Evolutionary conservation across 2,797 vertebrate genomes (phyloP).

Genomic region (Labroides dimidiatus): DNA sequence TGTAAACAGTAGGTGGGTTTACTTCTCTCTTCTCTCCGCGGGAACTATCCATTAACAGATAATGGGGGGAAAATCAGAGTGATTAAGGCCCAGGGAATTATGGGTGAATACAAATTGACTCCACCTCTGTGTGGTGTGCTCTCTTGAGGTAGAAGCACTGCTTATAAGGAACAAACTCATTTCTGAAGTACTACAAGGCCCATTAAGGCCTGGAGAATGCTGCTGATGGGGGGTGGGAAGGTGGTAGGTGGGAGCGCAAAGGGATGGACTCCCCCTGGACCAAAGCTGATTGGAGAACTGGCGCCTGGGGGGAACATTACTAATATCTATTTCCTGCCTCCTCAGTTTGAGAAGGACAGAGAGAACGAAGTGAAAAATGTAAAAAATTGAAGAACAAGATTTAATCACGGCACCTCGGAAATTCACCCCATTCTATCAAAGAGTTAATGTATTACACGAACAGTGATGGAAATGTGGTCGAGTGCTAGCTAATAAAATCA

Average conservation of each 20-base stretch:
- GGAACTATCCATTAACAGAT: constrained; percentile 99
- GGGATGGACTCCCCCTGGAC: constrained; percentile 81
- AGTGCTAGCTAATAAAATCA: constrained; percentile 75
- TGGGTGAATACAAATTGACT: constrained; percentile 94
- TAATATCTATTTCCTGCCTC: constrained; percentile 78
- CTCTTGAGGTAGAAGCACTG: constrained; percentile 78
- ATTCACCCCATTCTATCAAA: constrained; percentile 59
- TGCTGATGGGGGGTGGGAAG: constrained; percentile 68
- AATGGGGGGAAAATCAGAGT: constrained; percentile 93
- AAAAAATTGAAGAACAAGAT: constrained; percentile 71
- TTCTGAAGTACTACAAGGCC: constrained; percentile 77
- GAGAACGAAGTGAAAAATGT: constrained; percentile 72
- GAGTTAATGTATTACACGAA: constrained; percentile 82
- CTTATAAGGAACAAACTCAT: constrained; percentile 81
- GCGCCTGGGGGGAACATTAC: constrained; percentile 71
- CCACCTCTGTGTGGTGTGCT: constrained; percentile 84
- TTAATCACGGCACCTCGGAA: constrained; percentile 63
- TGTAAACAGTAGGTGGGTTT: constrained; percentile 88
- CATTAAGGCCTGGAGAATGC: constrained; percentile 76
- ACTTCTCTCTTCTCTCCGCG: constrained; percentile 85
- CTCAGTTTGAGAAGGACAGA: constrained; percentile 68
- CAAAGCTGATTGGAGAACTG: constrained; percentile 80
- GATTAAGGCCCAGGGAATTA: constrained; percentile 95
- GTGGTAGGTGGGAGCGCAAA: constrained; percentile 75
- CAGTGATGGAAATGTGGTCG: constrained; percentile 87